A percentile compares a stretch with the other conserved stretches of the same genome.
Evolutionary conservation across 2,888 invertebrate species (phyloP).

Genomic region (Zaprionus lineosus): DNA sequence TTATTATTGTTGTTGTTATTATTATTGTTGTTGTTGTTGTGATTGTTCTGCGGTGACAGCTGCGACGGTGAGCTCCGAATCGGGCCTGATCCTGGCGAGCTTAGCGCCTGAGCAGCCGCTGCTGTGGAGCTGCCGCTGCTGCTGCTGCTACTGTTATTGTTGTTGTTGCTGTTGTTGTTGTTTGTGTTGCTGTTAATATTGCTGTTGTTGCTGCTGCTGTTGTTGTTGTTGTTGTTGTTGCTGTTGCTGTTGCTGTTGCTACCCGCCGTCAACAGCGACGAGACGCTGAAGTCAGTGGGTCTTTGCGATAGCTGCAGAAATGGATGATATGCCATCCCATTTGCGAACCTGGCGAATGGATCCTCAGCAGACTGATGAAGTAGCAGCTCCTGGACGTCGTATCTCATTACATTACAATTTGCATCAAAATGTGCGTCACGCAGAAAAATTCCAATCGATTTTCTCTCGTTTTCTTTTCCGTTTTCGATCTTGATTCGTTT

Average conservation of each 20-base stretch:
- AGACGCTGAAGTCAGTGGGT: slow-evolving; percentile 96
- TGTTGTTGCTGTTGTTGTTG: slow-evolving; percentile 69
- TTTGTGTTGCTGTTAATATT: slow-evolving; percentile 58
- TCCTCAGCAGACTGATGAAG: slow-evolving; percentile 84
- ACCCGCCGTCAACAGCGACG: slow-evolving; percentile 92
- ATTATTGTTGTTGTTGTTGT: slow-evolving; percentile 76
- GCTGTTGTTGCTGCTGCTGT: slow-evolving; percentile 41
- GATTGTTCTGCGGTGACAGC: slow-evolving; percentile 80
- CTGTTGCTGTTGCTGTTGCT: slow-evolving; percentile 79
- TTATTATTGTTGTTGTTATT: slow-evolving; percentile 53
- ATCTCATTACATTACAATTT: slow-evolving; percentile 84
- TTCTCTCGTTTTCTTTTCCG: slow-evolving; percentile 1
- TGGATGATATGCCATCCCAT: slow-evolving; percentile 91
- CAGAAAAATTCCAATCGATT: slow-evolving; percentile 38
- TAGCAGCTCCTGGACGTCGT: slow-evolving; percentile 84
- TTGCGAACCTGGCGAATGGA: slow-evolving; percentile 84
- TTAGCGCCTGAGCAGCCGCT: slow-evolving; percentile 54
- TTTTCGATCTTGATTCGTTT: background rate
- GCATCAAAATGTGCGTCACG: slow-evolving; percentile 67
- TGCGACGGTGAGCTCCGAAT: slow-evolving; percentile 69
- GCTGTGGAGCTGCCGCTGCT: slow-evolving; percentile 42
- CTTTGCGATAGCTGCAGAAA: slow-evolving; percentile 92
- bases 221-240: slow-evolving; percentile 58
- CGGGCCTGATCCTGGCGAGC: slow-evolving; percentile 45
- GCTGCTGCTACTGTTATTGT: slow-evolving; percentile 64